Conservation (phyloP, 2,113 vertebrate species). For the Crocuta crocuta region DNA sequence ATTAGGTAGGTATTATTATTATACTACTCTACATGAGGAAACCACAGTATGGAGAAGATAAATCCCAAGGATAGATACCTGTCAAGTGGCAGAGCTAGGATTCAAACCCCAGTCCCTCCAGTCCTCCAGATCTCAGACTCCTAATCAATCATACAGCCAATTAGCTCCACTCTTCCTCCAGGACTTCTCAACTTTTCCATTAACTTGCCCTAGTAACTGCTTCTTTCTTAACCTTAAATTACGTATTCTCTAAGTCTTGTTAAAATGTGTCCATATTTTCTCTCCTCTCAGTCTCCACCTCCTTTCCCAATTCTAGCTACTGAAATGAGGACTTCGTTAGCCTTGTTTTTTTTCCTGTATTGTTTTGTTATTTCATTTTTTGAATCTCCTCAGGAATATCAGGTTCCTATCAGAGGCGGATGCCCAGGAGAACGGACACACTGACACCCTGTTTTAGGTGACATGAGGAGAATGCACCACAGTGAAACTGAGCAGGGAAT, state of each 20-base stretch:
- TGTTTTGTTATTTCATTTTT: not conserved
- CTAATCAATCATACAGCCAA: not conserved
- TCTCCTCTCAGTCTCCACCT: not conserved
- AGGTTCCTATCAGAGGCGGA: not conserved
- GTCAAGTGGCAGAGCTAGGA: not conserved
- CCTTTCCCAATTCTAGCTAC: not conserved
- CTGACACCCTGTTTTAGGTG: not conserved
- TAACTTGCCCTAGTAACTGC: not conserved
- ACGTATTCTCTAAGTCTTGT: not conserved
- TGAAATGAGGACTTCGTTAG: not conserved
- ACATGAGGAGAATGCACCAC: not conserved
- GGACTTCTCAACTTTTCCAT: not conserved
- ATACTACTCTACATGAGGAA: not conserved
- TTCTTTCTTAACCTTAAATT: constrained; percentile 6
- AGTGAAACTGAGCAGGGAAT: not conserved
- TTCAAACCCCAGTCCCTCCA: not conserved
- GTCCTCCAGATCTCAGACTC: not conserved
- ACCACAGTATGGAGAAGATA: not conserved
- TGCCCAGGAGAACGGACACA: not conserved
- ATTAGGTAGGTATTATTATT: not conserved
- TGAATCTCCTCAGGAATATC: not conserved
- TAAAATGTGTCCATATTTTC: not conserved
- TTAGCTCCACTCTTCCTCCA: not conserved
- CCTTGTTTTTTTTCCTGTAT: not conserved
- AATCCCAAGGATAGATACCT: not conserved